Base-by-base conservation (phyloP, 92 coral and sea anemone genomes). In the Blastomussa wellsi region DNA sequence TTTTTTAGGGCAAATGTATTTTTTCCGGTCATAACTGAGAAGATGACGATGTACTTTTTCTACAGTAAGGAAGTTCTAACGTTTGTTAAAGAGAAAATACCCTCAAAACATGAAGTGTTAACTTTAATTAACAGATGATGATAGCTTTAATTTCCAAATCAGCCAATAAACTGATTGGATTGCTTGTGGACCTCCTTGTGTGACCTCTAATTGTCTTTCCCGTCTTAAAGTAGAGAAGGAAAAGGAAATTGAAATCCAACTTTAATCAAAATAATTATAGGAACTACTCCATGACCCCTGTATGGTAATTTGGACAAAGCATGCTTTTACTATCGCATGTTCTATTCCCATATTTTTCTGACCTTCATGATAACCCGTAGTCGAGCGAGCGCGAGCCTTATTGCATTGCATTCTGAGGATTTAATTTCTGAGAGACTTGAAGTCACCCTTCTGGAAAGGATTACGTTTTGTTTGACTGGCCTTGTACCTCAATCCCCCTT, bases 291-390 rank as follows among this genome's bases (percentile, higher is more conserved):
- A n/a, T n/a, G n/a, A n/a, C n/a, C n/a, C n/a, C n/a, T n/a, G n/a
- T n/a, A 47, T 15, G 60, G 59, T 48, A 47, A 52, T 2, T n/a
- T 47, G 72, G 41, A 15, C 31, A 38, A 39, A 64, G 36, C 17
- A 39, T 19, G 49, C 53, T 12, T 79, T 28, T 62, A 32, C n/a
- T 60, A 0, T 79, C 32, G 83, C 83, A 79, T 65, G 83, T 42
- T 19, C 39, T 24, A 64, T 60, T 60, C 83, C 48, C 16, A 28
- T 79, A 57, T 70, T 70, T 37, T 70, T 24, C 75, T 38, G 75
- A 70, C 75, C 75, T 16, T 36, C 48, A 70, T 17, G 75, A 70
- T 70, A 70, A 37, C 75, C 44, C 7, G 4, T 24, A 59, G 66
- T 59, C 57, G 1, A 51, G 16, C 57, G 22, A n/a, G 70, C 33